phyloP scores from a whole-genome alignment of 1,140 invertebrate genomes.

The Samia ricini region DNA sequence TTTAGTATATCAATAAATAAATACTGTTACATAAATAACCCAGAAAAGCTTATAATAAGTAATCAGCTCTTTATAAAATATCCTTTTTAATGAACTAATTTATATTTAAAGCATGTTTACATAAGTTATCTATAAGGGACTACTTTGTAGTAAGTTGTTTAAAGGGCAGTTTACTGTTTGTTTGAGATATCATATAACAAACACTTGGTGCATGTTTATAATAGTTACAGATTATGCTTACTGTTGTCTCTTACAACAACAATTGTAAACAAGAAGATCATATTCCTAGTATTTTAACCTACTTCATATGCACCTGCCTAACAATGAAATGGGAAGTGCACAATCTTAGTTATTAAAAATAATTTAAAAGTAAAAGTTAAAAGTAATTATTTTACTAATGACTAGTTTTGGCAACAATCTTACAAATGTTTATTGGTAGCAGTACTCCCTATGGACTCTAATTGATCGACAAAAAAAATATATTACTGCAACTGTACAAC shows the following conservation, averaged over 20 bases:
- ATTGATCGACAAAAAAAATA: no score
- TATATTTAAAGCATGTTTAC: neutral
- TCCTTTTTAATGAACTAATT: neutral
- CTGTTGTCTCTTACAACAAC: neutral
- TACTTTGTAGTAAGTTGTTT: neutral
- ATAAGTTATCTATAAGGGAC: neutral
- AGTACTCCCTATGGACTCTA: no score
- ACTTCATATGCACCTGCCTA: neutral
- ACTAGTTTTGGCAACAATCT: no score
- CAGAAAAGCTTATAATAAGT: neutral
- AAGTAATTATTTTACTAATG: no score
- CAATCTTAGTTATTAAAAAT: neutral
- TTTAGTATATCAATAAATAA: no score
- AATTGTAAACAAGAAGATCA: neutral
- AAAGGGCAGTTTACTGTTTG: neutral
- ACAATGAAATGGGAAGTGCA: neutral
- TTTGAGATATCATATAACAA: neutral
- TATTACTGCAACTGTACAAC: no score
- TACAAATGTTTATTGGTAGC: no score
- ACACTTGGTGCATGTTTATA: neutral
- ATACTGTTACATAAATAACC: neutral
- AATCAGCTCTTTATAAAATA: neutral
- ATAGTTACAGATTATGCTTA: neutral
- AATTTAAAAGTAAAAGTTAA: no score
- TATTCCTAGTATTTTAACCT: neutral